Conservation (phyloP, 1,140 invertebrate genomes). For the Ooceraea biroi region DNA sequence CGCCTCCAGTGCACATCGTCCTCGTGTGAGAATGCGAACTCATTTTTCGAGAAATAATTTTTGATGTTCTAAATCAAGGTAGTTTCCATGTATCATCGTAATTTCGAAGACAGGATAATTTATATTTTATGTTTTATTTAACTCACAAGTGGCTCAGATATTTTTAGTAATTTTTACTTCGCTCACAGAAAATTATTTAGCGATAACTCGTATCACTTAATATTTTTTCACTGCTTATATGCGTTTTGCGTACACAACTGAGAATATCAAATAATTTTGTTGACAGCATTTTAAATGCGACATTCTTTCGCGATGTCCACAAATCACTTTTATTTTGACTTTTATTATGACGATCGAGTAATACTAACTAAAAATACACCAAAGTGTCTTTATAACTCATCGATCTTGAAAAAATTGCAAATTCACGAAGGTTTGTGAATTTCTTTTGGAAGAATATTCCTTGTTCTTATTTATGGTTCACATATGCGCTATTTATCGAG, state of each 20-base stretch:
- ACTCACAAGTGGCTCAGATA: too few relatives aligned
- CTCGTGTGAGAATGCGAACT: conserved; percentile 70
- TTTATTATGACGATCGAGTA: background rate
- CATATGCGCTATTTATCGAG: background rate
- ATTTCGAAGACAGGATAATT: too few relatives aligned
- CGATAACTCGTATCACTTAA: background rate
- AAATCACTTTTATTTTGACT: background rate
- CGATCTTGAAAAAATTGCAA: background rate
- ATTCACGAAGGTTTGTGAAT: background rate
- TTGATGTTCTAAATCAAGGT: conserved; percentile 22
- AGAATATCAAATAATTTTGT: background rate
- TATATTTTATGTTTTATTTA: too few relatives aligned
- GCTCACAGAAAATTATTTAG: background rate
- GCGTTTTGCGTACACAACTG: background rate
- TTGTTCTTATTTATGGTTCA: background rate
- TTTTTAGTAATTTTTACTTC: background rate
- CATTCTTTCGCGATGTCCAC: background rate
- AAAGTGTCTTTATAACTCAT: background rate
- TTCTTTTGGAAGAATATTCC: background rate
- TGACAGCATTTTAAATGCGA: background rate
- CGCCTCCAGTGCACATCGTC: conserved; percentile 65
- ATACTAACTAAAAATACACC: conserved; percentile 3
- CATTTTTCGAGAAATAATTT: conserved; percentile 62
- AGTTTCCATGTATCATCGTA: conserved; percentile 13
- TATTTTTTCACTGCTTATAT: background rate